These are phyloP conservation scores for Sitta carolinensis DNA, from an alignment of 2,797 vertebrate species.

Conservation along the genomic window DNA sequence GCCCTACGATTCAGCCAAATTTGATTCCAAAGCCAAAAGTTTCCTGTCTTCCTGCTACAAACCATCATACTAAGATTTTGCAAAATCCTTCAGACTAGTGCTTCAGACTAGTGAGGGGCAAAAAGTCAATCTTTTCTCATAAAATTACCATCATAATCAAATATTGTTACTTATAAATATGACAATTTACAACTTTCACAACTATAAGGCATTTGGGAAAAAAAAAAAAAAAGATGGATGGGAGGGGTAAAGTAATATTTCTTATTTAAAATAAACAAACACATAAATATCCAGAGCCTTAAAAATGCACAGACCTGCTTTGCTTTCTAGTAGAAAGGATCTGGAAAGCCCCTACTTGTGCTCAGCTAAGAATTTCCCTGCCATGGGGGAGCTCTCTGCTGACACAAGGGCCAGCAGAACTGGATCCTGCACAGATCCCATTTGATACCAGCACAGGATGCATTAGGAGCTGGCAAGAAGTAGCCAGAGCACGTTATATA, in stretches of 20 bases:
- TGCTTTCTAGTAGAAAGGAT: slow-evolving; percentile 26
- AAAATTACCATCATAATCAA: slow-evolving; percentile 19
- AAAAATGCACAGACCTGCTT: neutral
- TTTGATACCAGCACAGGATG: slow-evolving; percentile 25
- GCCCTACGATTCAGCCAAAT: slow-evolving; percentile 43
- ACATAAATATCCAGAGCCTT: neutral
- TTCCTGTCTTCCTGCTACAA: slow-evolving; percentile 40
- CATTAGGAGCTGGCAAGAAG: slow-evolving; percentile 41
- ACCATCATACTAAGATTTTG: slow-evolving; percentile 35
- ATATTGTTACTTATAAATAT: neutral
- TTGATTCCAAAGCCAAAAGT: slow-evolving; percentile 53
- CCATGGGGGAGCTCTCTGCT: slow-evolving; percentile 7
- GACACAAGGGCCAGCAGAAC: neutral
- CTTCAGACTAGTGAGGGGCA: slow-evolving; percentile 28
- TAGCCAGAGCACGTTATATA: slow-evolving; percentile 8
- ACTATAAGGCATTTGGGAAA: neutral
- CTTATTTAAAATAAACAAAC: slow-evolving; percentile 20
- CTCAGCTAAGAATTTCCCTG: slow-evolving; percentile 9
- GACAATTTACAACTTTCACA: neutral
- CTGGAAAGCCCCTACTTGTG: slow-evolving; percentile 33
- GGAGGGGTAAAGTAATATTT: neutral
- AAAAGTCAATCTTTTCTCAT: slow-evolving; percentile 50
- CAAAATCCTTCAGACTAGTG: slow-evolving; percentile 21
- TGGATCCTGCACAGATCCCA: slow-evolving; percentile 22
- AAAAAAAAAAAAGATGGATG: neutral